Percentiles rank a stretch among this genome's conserved stretches.
These are phyloP conservation scores for Hippocampus abdominalis DNA, from an alignment of 2,113 vertebrate species.

Conservation along the genomic window DNA sequence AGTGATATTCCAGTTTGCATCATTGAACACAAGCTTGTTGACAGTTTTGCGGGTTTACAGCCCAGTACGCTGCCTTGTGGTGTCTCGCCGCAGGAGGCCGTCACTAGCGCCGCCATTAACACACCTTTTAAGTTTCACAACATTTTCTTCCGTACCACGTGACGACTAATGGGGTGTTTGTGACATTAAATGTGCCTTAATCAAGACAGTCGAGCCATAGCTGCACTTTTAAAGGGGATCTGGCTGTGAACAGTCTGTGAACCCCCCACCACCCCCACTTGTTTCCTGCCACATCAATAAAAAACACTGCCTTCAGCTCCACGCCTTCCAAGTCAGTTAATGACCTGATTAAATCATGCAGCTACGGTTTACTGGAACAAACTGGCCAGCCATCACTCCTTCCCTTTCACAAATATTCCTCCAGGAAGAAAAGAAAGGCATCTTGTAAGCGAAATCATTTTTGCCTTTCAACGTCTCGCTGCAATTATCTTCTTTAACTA, in stretches of 20 bases:
- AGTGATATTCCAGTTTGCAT: background rate
- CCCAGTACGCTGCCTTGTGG: background rate
- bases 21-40: background rate
- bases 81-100: slow-evolving; percentile 3
- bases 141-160: slow-evolving; percentile 46
- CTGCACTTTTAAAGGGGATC: slow-evolving; percentile 57
- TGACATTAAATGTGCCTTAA: slow-evolving; percentile 69
- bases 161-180: slow-evolving; percentile 67
- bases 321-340: slow-evolving; percentile 57
- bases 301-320: slow-evolving; percentile 57
- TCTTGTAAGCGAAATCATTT: slow-evolving; percentile 7
- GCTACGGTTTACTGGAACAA: slow-evolving; percentile 34
- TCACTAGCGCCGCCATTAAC: slow-evolving; percentile 53
- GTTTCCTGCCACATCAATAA: slow-evolving; percentile 73
- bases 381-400: slow-evolving; percentile 25
- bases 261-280: slow-evolving; percentile 26
- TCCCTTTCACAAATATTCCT: slow-evolving; percentile 5
- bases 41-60: background rate
- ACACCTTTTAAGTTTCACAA: slow-evolving; percentile 48
- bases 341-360: slow-evolving; percentile 59
- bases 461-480: slow-evolving; percentile 10
- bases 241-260: slow-evolving; percentile 55
- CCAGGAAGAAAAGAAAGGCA: slow-evolving; percentile 4
- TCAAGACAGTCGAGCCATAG: slow-evolving; percentile 47
- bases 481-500: slow-evolving; percentile 29